Conservation (phyloP, 2,888 invertebrate genomes). For the Drosophila planitibia region DNA sequence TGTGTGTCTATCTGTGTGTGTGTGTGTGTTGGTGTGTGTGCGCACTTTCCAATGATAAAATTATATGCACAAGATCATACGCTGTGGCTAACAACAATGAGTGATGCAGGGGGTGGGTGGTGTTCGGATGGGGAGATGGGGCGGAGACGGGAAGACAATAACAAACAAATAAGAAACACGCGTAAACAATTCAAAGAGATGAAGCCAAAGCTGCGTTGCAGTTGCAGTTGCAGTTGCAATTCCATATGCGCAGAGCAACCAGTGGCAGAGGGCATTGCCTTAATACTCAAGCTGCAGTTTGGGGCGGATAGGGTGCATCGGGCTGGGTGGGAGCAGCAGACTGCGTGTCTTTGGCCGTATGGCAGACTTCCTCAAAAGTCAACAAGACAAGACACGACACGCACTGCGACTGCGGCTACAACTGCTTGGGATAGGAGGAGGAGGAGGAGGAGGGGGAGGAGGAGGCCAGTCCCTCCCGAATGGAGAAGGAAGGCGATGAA, state of each 20-base stretch:
- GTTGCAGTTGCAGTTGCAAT: conserved; percentile 39
- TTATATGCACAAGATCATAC: conserved; percentile 32
- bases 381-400: conserved; percentile 31
- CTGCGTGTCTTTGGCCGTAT: conserved; percentile 41
- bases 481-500: background rate
- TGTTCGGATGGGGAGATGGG: background rate
- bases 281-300: conserved; percentile 20
- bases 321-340: conserved; percentile 18
- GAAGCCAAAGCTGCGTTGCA: conserved; percentile 42
- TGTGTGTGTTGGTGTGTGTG: conserved; percentile 1
- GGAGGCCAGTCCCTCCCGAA: background rate
- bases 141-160: conserved; percentile 15
- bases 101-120: background rate
- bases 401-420: conserved; percentile 30
- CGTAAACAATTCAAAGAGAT: conserved; percentile 44
- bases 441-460: background rate
- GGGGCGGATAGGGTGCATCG: conserved; percentile 1
- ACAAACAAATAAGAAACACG: conserved; percentile 20
- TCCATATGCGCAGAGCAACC: conserved; percentile 18
- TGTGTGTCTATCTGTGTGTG: background rate
- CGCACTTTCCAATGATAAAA: conserved; percentile 53
- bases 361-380: conserved; percentile 56
- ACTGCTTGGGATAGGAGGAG: background rate
- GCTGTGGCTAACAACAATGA: conserved; percentile 10
- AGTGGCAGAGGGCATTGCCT: conserved; percentile 44